Evolutionary conservation across 1,140 invertebrate genomes (phyloP), one percentile per base, ranked within the genome.

Genomic region (Campoletis sonorensis): DNA sequence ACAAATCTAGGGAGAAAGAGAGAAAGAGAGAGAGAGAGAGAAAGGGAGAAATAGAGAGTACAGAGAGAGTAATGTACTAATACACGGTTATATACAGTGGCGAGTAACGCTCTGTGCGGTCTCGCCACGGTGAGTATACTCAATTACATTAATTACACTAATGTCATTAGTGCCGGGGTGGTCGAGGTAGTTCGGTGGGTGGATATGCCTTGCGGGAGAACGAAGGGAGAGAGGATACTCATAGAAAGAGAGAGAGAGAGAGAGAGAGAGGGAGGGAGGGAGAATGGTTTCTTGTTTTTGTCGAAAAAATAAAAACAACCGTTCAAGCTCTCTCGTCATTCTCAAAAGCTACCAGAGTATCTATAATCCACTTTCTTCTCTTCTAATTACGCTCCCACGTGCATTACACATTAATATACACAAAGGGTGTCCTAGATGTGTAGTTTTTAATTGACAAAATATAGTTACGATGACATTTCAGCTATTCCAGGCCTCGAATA

Each of bases 121-220:
- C 78, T 79, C 81, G 78, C 61, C 80, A 78, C 58, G 76, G 78
- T 82, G 80, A 79, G 68, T 84, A 30, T 76, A 49, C 83, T 84
- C 83, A 88, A 90, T 89, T 89, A 90, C 86, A 87, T 88, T 89
- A 89, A 85, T 86, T 87, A 86, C 85, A 87, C 87, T 90, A 89
- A 89, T 86, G 85, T 87, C 88, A 90, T 91, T 89, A 90, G 85
- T 83, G 73, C 79, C 76, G 85, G 45, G 76, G 71, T 70, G 68
- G 45, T 67, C 45, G 11, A n/a, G 58, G 49, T 81, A 72, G 80
- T 83, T 84, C 54, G 30, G 30, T 70, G 61, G n/a, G 26, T 64
- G 11, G n/a, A 5, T 85, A 79, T 82, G 81, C 76, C 61, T 10
- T 27, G n/a, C 73, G 70, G 61, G 61, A 27, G 18, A 58, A 23